phyloP scores from a whole-genome alignment of 2,888 invertebrate genomes.

The Sarcophaga carnaria region DNA sequence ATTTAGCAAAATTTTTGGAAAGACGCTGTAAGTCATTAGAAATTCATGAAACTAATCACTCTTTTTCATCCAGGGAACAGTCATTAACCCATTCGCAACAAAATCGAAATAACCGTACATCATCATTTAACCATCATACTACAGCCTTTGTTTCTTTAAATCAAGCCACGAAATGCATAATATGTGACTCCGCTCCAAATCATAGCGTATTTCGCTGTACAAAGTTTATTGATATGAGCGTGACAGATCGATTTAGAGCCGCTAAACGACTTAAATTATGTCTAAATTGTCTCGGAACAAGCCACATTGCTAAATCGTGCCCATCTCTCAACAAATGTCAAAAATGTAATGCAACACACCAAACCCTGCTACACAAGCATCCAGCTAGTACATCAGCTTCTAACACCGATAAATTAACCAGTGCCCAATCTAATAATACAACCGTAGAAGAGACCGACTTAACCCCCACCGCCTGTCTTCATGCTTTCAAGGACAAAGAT shows the following conservation, averaged over 20 bases:
- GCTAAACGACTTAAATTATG: background rate
- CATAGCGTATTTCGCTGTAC: slow-evolving; percentile 27
- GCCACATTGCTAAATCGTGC: slow-evolving; percentile 31
- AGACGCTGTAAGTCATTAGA: slow-evolving; percentile 32
- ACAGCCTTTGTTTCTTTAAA: slow-evolving; percentile 3
- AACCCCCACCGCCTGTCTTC: background rate
- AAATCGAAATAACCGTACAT: background rate
- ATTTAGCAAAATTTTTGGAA: slow-evolving; percentile 26
- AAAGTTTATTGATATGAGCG: slow-evolving; percentile 33
- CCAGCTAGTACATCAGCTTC: background rate
- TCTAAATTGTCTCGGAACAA: slow-evolving; percentile 20
- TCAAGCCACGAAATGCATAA: slow-evolving; percentile 3
- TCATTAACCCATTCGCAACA: too few relatives aligned
- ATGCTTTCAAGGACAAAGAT: background rate
- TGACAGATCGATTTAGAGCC: slow-evolving; percentile 3
- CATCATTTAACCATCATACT: background rate
- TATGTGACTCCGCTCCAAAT: slow-evolving; percentile 5
- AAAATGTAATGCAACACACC: slow-evolving; percentile 24
- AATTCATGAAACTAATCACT: slow-evolving; percentile 14
- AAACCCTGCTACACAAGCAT: slow-evolving; percentile 32
- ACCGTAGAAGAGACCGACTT: background rate
- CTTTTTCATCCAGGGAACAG: too few relatives aligned
- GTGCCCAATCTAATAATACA: too few relatives aligned
- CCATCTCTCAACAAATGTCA: slow-evolving; percentile 26
- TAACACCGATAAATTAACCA: background rate